These are phyloP conservation scores for Hirtodrosophila histrioides DNA, from an alignment of 2,888 invertebrate genomes.

Conservation along the genomic window DNA sequence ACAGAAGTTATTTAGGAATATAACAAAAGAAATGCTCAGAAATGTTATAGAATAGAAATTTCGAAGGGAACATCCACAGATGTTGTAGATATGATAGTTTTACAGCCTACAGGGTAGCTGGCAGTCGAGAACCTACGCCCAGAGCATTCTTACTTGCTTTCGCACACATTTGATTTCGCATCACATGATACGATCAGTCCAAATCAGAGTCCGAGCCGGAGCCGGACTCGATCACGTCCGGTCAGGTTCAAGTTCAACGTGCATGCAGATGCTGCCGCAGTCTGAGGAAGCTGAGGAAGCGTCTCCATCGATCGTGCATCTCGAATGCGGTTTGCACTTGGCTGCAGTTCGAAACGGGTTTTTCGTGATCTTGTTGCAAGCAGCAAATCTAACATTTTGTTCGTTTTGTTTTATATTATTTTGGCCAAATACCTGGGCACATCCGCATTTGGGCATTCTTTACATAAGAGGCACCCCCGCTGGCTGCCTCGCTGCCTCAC, in stretches of 20 bases:
- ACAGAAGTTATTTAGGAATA: too few relatives aligned
- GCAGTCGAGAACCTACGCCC: neutral
- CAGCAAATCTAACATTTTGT: conserved; percentile 25
- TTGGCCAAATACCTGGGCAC: conserved; percentile 10
- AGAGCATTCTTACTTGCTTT: conserved; percentile 15
- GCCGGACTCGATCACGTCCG: conserved; percentile 48
- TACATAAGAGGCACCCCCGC: conserved; percentile 39
- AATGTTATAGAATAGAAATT: too few relatives aligned
- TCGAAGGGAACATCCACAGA: too few relatives aligned
- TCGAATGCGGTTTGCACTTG: conserved; percentile 44
- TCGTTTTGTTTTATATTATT: conserved; percentile 7
- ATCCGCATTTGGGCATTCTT: conserved; percentile 59
- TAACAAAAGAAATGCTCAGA: too few relatives aligned
- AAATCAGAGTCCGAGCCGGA: conserved; percentile 18
- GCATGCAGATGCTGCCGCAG: conserved; percentile 39
- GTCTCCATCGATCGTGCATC: conserved; percentile 28
- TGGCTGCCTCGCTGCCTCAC: conserved; percentile 14
- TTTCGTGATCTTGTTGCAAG: conserved; percentile 44
- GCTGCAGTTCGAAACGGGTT: conserved; percentile 53
- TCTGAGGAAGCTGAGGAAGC: conserved; percentile 51
- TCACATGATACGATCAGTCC: conserved; percentile 23
- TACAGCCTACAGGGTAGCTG: conserved; percentile 18
- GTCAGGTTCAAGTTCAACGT: conserved; percentile 77
- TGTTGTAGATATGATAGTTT: too few relatives aligned
- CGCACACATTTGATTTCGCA: conserved; percentile 38